Evolutionary conservation across 2,113 vertebrate genomes (phyloP), one percentile per base, ranked within the genome.

Genomic region (Chunga burmeisteri): DNA sequence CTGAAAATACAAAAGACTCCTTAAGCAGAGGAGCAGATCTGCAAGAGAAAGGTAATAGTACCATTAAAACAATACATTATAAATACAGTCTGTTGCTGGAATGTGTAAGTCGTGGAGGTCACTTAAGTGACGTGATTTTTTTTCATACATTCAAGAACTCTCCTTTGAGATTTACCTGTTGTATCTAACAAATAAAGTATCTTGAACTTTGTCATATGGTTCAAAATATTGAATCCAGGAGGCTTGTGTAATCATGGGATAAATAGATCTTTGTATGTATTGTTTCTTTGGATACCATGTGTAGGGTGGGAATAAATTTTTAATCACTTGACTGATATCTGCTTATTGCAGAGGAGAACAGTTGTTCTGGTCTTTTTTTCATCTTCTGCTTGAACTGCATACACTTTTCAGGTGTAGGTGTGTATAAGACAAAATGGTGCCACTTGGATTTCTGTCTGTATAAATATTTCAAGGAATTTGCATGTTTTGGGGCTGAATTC

Each of bases 181-280:
- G 87, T 92, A 74, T 84, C 83, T 90, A 79, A 93, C 77, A 77
- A 97, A 80, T 86, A 81, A 96, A 90, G 53, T 74, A 81, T 86
- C 81, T 56, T 90, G 78, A 84, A 88, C 81, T 94, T 95, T 95
- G 84, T 90, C n/a, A 29, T 32, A 26, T 59, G n/a, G 47, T 90
- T 91, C 67, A 77, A 77, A 93, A 40, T 82, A 62, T 34, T 80
- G 68, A 87, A 91, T 79, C 36, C 53, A 34, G 73, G 56, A 88
- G 80, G 67, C 62, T 85, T 68, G 20, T 86, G 52, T 87, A 68
- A 89, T 56, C 2, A 6, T 89, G 62, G 73, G 81, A 79, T 93
- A 79, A 94, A 59, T 34, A 49, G 86, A 89, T 77, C 38, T 91
- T 94, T 84, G 30, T 94, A 66, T 65, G 78, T 93, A 17, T 74